phyloP scores from a whole-genome alignment of 37 sponge, comb jelly and placozoan genomes.

The Eunapius fragilis region DNA sequence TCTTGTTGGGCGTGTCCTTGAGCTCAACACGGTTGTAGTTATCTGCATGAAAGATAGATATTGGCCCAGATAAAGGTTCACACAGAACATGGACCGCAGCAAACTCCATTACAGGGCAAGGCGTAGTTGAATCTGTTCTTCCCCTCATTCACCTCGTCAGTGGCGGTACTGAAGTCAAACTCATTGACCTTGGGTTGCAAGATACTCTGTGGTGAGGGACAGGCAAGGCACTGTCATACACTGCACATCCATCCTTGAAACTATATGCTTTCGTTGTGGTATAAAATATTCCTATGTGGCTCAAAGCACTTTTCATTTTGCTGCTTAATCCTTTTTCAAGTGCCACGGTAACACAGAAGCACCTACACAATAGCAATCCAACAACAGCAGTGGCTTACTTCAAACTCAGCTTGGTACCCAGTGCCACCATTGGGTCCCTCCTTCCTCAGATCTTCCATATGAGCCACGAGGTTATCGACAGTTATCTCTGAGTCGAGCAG shows the following conservation, averaged over 20 bases:
- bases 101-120: background rate
- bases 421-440: slow-evolving; percentile 44
- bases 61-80: background rate
- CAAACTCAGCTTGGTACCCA: slow-evolving; percentile 69
- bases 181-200: background rate
- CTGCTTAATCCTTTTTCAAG: too few species aligned
- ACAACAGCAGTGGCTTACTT: slow-evolving; percentile 48
- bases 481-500: slow-evolving; percentile 59
- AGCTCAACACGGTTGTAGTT: background rate
- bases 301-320: too few species aligned
- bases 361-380: too few species aligned
- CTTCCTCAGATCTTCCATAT: slow-evolving; percentile 35
- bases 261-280: too few species aligned
- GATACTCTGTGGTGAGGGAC: background rate
- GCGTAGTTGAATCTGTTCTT: background rate
- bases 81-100: too few species aligned
- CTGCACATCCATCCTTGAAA: too few species aligned
- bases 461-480: slow-evolving; percentile 38
- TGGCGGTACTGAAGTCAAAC: background rate
- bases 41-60: background rate
- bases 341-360: too few species aligned
- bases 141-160: background rate
- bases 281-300: too few species aligned
- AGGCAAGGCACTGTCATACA: too few species aligned
- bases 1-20: background rate